Evolutionary conservation across 2,888 invertebrate genomes (phyloP), one percentile per base, ranked within the genome.

Genomic region (Sinelater perroti): DNA sequence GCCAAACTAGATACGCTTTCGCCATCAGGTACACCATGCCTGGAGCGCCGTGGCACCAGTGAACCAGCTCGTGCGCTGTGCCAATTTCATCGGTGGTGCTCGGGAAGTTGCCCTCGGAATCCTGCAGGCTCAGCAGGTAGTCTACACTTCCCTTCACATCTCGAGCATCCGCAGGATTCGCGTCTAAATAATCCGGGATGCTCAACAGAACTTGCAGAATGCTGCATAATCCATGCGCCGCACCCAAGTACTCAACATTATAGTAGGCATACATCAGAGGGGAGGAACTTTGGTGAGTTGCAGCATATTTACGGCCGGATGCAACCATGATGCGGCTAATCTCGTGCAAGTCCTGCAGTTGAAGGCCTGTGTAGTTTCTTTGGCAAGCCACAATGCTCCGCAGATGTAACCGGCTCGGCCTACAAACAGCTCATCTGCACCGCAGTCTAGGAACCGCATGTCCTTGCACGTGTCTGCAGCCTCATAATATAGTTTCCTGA

Each of bases 1-100:
- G 84, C 79, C 87, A 94, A 1, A 87, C 77, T 20, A 87, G 74
- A 73, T 88, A 93, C 0, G 95, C 91, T 75, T 88, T 89, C 1
- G 91, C 91, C 81, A 95, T 84, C 24, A 93, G 75, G 71, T 93
- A 94, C 4, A 93, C 80, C 0, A 87, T 84, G 0, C 94, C 94
- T 5, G 92, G 88, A 6, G 92, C 92, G 0, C 95, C 95, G 73
- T 95, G 94, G 74, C 95, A 95, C 95, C 94, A 94, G 72, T 95
- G 94, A 0, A 94, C 85, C 7, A 94, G 78, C 59, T 91, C 88
- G 56, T 91, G 87, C 7, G 36, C 75, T 26, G 79, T 70, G 3
- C 81, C 79, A 45, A 88, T 78, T 73, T 93, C 89, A 66, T 88
- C 91, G 73, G 88, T 81, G 2, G 89, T 88, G 63, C 88, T 65